Base-by-base conservation (phyloP, 2,888 invertebrate species). In the Amblyjoppa fuscipennis region DNA sequence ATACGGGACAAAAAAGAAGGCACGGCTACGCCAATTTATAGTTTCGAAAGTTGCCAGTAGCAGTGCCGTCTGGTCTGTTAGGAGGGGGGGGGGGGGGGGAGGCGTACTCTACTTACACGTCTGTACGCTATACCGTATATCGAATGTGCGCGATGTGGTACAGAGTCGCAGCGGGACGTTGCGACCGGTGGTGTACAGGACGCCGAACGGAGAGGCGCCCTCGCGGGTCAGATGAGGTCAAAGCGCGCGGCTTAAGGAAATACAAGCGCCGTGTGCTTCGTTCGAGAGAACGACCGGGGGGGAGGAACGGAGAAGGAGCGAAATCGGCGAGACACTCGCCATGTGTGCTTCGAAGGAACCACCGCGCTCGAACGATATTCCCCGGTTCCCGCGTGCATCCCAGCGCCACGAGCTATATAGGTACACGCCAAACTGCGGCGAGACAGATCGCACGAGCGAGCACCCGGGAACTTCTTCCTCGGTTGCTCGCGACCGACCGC, bases 161-260 rank as follows among this genome's bases (percentile, higher is more conserved):
- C 76, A 78, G 64, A 73, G 49, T 76, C 64, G 64, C 75, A 71
- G 79, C 61, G 81, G 73, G 82, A 28, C 59, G 81, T 75, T 69
- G 77, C 78, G 75, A 64, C 64, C 64, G 31, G 31, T 34, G 74
- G 74, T 73, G 81, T 64, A 77, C 84, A 74, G 59, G 69, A 68
- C 53, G 73, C 81, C 74, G 84, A 78, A 81, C 82, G 71, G 76
- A 64, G 82, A 88, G 87, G 83, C 86, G 85, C 86, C 78, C 87
- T 87, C 84, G 38, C 73, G 85, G 91, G 91, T 91, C 91, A 91
- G 86, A 78, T 74, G 89, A 89, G 92, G 90, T 92, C 92, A 90
- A 88, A 90, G 84, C 87, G 88, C 88, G 87, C 85, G 82, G 61
- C 88, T 84, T 84, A 88, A 86, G 87, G 84, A 86, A 81, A 86